Percentiles rank a stretch among this genome's conserved stretches.
Conservation (phyloP, 2,888 invertebrate genomes). For the Junonia oenone region DNA sequence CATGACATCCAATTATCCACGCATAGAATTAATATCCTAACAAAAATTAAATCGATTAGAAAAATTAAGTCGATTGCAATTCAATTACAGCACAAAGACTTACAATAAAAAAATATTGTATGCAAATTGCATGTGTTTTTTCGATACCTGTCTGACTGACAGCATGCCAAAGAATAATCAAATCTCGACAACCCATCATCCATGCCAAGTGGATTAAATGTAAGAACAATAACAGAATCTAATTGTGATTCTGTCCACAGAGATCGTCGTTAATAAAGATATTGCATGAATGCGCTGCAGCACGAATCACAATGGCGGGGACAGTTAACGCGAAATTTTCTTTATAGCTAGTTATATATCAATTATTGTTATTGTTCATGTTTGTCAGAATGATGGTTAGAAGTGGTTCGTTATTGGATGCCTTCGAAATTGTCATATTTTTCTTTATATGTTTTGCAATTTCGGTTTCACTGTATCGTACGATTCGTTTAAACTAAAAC, state of each 20-base stretch:
- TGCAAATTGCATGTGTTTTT: background rate
- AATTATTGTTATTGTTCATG: background rate
- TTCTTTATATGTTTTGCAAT: too few species aligned
- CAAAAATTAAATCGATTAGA: background rate
- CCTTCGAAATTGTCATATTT: too few species aligned
- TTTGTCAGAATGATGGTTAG: background rate
- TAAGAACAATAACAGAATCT: conserved; percentile 22
- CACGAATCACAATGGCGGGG: conserved; percentile 30
- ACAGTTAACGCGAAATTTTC: conserved; percentile 23
- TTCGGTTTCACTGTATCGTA: too few species aligned
- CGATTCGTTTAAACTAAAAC: too few species aligned
- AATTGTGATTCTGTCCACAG: conserved; percentile 22
- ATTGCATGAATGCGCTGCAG: conserved; percentile 37
- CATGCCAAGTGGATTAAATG: conserved; percentile 27
- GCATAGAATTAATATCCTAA: too few species aligned
- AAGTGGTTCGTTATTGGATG: background rate
- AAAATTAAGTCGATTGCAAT: background rate
- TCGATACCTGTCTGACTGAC: conserved; percentile 7
- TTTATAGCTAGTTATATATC: conserved; percentile 1
- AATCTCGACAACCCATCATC: conserved; percentile 22
- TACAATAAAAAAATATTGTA: background rate
- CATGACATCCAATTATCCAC: too few species aligned
- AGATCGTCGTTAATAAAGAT: conserved; percentile 38
- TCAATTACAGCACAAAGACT: background rate
- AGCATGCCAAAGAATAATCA: conserved; percentile 20